Conservation (phyloP, 2,113 vertebrate species). For the Clarias magur region DNA sequence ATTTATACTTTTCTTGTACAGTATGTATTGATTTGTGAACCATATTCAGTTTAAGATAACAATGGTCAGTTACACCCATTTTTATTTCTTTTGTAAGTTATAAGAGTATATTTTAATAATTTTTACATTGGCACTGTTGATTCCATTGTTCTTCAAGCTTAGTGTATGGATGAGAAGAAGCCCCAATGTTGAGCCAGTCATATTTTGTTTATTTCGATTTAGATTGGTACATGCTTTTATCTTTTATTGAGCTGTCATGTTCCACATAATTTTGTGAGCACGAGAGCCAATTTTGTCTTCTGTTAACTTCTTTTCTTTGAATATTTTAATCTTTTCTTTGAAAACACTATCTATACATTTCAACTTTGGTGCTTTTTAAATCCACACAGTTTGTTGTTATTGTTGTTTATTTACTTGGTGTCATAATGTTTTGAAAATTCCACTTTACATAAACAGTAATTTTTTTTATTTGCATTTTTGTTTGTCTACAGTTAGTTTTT, state of each 20-base stretch:
- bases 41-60: conserved; percentile 60
- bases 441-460: conserved; percentile 25
- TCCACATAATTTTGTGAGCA: background rate
- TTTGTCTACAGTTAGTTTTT: background rate
- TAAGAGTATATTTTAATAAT: conserved; percentile 48
- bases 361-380: conserved; percentile 31
- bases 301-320: conserved; percentile 44
- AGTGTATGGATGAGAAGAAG: conserved; percentile 7
- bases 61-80: conserved; percentile 55
- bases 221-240: background rate
- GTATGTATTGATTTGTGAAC: conserved; percentile 56
- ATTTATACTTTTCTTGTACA: conserved; percentile 67
- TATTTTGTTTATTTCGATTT: conserved; percentile 9
- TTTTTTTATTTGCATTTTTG: background rate
- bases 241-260: conserved; percentile 15
- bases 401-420: conserved; percentile 34
- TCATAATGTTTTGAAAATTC: conserved; percentile 32
- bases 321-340: conserved; percentile 55
- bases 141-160: conserved; percentile 13
- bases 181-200: background rate
- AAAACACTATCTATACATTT: conserved; percentile 36
- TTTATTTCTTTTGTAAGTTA: conserved; percentile 37
- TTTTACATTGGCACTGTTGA: conserved; percentile 33
- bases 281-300: conserved; percentile 27
- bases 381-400: conserved; percentile 23